Conservation (phyloP, 2,888 invertebrate genomes). For the Alitta virens region DNA sequence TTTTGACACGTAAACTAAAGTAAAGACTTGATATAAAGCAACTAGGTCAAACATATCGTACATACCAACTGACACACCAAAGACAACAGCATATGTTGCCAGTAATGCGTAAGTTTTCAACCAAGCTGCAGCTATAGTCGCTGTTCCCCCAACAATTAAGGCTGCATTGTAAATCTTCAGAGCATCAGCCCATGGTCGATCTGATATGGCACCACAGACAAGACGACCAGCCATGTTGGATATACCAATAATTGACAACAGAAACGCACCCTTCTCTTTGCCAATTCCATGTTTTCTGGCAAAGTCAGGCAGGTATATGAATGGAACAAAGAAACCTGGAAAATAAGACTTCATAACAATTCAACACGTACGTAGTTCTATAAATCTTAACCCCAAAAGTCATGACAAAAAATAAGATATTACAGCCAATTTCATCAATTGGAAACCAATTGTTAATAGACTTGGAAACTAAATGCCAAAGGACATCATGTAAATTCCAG, state of each 20-base stretch:
- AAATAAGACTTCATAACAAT: too few species aligned
- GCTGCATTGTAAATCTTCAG: constrained; percentile 80
- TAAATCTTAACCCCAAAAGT: too few species aligned
- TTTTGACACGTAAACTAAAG: background rate
- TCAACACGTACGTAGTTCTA: too few species aligned
- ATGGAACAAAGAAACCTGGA: constrained; percentile 81
- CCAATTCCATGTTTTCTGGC: constrained; percentile 58
- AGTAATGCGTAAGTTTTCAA: constrained; percentile 64
- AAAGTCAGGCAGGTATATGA: constrained; percentile 74
- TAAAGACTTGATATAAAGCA: background rate
- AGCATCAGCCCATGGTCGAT: constrained; percentile 24
- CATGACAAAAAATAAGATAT: too few species aligned
- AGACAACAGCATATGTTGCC: constrained; percentile 76
- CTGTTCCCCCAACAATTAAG: constrained; percentile 83
- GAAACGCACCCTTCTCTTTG: constrained; percentile 62
- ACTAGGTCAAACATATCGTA: constrained; percentile 33
- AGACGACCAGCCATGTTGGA: constrained; percentile 90
- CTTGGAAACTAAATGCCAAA: too few species aligned
- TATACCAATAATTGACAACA: constrained; percentile 84
- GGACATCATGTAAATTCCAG: too few species aligned
- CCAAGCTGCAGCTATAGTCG: constrained; percentile 77
- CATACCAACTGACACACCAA: constrained; percentile 88
- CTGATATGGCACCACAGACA: constrained; percentile 62
- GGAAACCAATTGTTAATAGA: too few species aligned
- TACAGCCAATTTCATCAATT: too few species aligned